These are phyloP conservation scores for Ochropleura plecta DNA, from an alignment of 2,888 invertebrate species.

Conservation along the genomic window DNA sequence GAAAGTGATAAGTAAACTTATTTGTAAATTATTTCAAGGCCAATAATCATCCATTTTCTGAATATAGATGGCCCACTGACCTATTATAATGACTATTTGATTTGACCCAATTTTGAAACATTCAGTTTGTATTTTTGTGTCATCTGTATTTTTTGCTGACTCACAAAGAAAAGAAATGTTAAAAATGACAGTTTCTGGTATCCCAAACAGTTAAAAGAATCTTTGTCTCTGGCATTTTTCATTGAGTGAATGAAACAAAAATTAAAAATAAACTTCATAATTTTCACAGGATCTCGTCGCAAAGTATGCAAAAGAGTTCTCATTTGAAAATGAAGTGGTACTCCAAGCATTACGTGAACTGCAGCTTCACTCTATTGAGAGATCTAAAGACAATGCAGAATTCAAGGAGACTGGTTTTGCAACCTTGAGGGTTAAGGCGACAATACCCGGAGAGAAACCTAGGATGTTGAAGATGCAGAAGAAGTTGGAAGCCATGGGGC, in stretches of 20 bases:
- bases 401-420: slow-evolving; percentile 94
- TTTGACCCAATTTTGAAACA: background rate
- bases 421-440: slow-evolving; percentile 93
- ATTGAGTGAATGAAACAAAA: background rate
- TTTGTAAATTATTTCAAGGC: background rate
- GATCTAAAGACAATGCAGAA: slow-evolving; percentile 92
- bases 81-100: too few relatives aligned
- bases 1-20: background rate
- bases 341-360: slow-evolving; percentile 91
- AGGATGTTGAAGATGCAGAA: slow-evolving; percentile 89
- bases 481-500: slow-evolving; percentile 88
- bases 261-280: background rate
- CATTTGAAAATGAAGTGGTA: slow-evolving; percentile 88
- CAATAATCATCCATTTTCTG: background rate
- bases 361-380: slow-evolving; percentile 93
- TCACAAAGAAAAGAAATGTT: background rate
- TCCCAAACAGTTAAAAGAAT: background rate
- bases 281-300: slow-evolving; percentile 91
- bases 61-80: background rate
- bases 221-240: background rate
- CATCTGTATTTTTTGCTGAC: background rate
- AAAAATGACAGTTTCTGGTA: background rate
- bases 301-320: slow-evolving; percentile 90
- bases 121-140: background rate
- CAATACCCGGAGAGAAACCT: slow-evolving; percentile 88